Base-by-base conservation (phyloP, 2,113 vertebrate species). In the Alligator mississippiensis region DNA sequence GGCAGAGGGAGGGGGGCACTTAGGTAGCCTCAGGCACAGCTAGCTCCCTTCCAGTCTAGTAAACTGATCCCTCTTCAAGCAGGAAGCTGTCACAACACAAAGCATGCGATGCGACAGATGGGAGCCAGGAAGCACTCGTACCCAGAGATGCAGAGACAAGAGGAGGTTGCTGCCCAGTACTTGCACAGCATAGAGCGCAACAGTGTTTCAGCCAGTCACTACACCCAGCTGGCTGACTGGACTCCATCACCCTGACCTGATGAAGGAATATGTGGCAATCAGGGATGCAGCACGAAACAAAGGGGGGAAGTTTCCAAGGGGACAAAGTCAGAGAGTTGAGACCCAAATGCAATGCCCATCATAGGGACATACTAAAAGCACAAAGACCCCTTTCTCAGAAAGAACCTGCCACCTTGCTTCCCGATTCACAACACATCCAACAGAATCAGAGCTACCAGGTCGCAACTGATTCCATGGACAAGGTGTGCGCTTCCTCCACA, bases 21-120 rank as follows among this genome's bases (percentile, higher is more conserved):
- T 80, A 61, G 88, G 87, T 95, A 72, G 93, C 94, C 28, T n/a
- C 88, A 28, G 92, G 95, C 91, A 72, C 91, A 86, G 93, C 90
- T 68, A 5, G 90, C 85, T 95, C 91, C 92, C 90, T 97, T 96
- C 96, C 94, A 92, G 90, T 80, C 94, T 95, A 92, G 93, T 92
- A 92, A 91, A 92, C 87, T 87, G 87, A 93, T 93, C 94, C 95
- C 91, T 93, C 96, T 93, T 92, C 89, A 85, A 96, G 97, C 83
- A 96, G 91, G 84, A 72, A 96, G 87, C 92, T 94, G 96, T 92
- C 90, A 95, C 94, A 87, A 87, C 93, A 95, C 90, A 95, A 95
- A 96, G 85, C 72, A 96, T 87, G 88, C 1, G 5, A 89, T 87
- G 96, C 87, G 94, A 96, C 93, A 96, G 92, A 94, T 89, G 90